Percentiles rank a stretch among this genome's conserved stretches.
phyloP scores from a whole-genome alignment of 2,797 vertebrate species.

The Leuciscus waleckii region DNA sequence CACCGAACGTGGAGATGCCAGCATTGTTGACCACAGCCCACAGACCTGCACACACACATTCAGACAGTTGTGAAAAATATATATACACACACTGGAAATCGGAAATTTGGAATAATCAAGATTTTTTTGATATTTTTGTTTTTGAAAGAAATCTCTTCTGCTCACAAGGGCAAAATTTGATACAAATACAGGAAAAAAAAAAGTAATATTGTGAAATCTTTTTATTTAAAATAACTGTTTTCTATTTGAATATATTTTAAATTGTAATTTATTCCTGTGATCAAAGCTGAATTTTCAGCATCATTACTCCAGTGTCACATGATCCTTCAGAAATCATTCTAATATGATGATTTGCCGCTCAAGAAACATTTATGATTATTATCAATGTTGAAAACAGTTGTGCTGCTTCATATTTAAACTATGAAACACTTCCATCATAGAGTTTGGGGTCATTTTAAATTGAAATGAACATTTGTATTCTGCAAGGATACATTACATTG shows the following conservation, averaged over 20 bases:
- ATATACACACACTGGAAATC: not conserved
- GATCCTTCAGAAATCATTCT: not conserved
- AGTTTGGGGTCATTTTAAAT: no score
- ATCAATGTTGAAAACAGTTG: not conserved
- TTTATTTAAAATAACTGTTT: not conserved
- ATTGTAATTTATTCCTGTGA: not conserved
- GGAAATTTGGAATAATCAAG: not conserved
- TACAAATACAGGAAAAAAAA: not conserved
- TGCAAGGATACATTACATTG: no score
- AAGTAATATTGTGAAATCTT: not conserved
- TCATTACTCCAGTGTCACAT: not conserved
- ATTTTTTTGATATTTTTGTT: not conserved
- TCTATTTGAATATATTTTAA: not conserved
- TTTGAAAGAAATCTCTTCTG: not conserved
- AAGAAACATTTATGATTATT: not conserved
- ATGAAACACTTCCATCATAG: no score
- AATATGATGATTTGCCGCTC: not conserved
- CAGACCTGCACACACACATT: slow-evolving; percentile 75
- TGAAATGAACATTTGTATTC: no score
- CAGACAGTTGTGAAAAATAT: not conserved
- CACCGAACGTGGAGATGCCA: slow-evolving; percentile 83
- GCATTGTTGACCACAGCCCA: slow-evolving; percentile 92
- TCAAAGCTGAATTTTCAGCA: not conserved
- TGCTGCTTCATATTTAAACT: no score
- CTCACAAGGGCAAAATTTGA: not conserved